A percentile compares a stretch with the other conserved stretches of the same genome.
phyloP scores from a whole-genome alignment of 2,888 invertebrate species.

The Drosophila greeni region DNA sequence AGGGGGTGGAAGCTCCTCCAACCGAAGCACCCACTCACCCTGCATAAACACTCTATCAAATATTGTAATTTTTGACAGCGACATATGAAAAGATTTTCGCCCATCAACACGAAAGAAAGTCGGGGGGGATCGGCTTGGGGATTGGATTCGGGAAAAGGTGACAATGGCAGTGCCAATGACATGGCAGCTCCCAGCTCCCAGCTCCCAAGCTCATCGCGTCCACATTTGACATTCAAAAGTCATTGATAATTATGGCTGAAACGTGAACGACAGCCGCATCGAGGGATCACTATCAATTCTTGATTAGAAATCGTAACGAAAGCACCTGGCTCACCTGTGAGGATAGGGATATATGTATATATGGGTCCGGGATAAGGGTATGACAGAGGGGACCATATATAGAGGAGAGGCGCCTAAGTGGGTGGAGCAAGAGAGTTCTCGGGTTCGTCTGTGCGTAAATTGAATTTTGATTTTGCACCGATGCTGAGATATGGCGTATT shows the following conservation, averaged over 20 bases:
- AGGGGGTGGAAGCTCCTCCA: neutral
- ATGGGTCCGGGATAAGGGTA: slow-evolving; percentile 4
- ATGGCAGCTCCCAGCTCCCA: slow-evolving; percentile 15
- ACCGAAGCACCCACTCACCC: slow-evolving; percentile 1
- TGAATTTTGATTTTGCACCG: slow-evolving; percentile 74
- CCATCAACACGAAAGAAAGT: slow-evolving; percentile 12
- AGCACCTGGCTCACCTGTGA: slow-evolving; percentile 53
- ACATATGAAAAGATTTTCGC: slow-evolving; percentile 70
- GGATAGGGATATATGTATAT: slow-evolving; percentile 20
- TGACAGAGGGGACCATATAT: neutral
- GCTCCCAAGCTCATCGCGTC: slow-evolving; percentile 38
- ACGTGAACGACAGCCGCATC: slow-evolving; percentile 75
- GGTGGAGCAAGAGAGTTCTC: slow-evolving; percentile 27
- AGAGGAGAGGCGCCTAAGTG: slow-evolving; percentile 24
- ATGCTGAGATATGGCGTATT: slow-evolving; percentile 75
- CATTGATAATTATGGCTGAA: slow-evolving; percentile 72
- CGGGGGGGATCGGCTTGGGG: neutral
- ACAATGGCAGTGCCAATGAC: slow-evolving; percentile 57
- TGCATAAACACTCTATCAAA: slow-evolving; percentile 69
- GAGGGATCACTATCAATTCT: slow-evolving; percentile 75
- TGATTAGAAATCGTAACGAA: slow-evolving; percentile 71
- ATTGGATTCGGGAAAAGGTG: slow-evolving; percentile 40
- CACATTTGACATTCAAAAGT: slow-evolving; percentile 74
- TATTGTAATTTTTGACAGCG: slow-evolving; percentile 74
- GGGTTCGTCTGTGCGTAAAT: slow-evolving; percentile 68